These are phyloP conservation scores for Xestobium rufovillosum DNA, from an alignment of 2,888 invertebrate genomes.

Conservation along the genomic window DNA sequence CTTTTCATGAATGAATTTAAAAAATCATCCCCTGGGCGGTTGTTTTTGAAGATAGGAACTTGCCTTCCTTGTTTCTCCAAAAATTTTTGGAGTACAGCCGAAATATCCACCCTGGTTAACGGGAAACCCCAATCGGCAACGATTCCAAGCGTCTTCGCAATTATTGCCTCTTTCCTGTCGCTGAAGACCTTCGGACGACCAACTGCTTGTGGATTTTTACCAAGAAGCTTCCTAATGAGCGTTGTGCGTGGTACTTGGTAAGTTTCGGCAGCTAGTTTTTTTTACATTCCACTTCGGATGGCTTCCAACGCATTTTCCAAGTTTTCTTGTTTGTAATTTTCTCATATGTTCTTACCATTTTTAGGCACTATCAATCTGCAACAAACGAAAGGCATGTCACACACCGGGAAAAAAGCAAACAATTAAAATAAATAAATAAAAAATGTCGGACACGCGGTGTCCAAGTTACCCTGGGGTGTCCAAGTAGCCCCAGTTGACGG, in stretches of 20 bases:
- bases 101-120: background rate
- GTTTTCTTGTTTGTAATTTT: conserved; percentile 1
- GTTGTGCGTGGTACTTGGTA: background rate
- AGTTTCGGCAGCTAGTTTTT: conserved; percentile 1
- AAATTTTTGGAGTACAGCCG: background rate
- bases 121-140: background rate
- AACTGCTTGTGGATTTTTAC: background rate
- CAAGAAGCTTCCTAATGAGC: background rate
- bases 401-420: background rate
- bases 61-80: conserved; percentile 1
- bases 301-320: background rate
- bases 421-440: too few relatives aligned
- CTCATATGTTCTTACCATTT: background rate
- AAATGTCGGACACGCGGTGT: background rate
- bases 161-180: background rate
- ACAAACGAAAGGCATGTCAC: background rate
- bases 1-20: conserved; percentile 1
- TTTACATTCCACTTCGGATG: background rate
- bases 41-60: too few relatives aligned
- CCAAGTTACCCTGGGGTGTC: background rate
- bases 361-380: too few relatives aligned
- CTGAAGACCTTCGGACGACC: background rate
- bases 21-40: conserved; percentile 1
- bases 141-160: conserved; percentile 1
- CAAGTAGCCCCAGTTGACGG: conserved; percentile 1